Percentiles rank a stretch among this genome's conserved stretches.
These are phyloP conservation scores for Scaptodrosophila latifasciaeformis DNA, from an alignment of 2,888 invertebrate genomes.

Conservation along the genomic window DNA sequence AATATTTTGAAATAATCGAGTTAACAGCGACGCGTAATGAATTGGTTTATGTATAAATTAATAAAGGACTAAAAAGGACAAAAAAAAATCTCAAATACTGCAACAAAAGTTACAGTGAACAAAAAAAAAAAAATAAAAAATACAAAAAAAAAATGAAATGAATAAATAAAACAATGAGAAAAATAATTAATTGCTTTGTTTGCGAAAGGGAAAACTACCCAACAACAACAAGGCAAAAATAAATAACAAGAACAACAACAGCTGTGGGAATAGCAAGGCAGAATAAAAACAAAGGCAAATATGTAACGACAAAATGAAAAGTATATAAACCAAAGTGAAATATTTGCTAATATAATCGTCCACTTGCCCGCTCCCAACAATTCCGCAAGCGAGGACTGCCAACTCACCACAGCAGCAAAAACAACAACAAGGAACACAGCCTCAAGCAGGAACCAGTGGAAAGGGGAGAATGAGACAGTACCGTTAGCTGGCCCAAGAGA, in stretches of 20 bases:
- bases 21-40: conserved; percentile 36
- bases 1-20: conserved; percentile 30
- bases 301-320: conserved; percentile 13
- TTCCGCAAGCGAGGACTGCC: not conserved
- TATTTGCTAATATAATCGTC: conserved; percentile 13
- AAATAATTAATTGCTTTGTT: conserved; percentile 43
- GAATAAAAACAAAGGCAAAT: conserved; percentile 10
- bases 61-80: conserved; percentile 15
- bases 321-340: conserved; percentile 13
- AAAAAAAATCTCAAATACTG: conserved; percentile 8
- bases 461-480: too few relatives aligned
- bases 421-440: too few relatives aligned
- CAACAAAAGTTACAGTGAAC: conserved; percentile 3
- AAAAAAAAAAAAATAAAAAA: conserved; percentile 1
- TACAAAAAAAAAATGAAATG: not conserved
- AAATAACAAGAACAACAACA: conserved; percentile 15
- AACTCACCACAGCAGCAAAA: too few relatives aligned
- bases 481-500: too few relatives aligned
- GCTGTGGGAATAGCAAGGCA: not conserved
- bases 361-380: not conserved
- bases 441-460: too few relatives aligned
- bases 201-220: conserved; percentile 5
- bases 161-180: conserved; percentile 29
- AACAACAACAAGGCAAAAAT: conserved; percentile 11
- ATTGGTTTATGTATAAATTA: conserved; percentile 32